A percentile compares a stretch with the other conserved stretches of the same genome.
These are phyloP conservation scores for Megatriorchis doriae DNA, from an alignment of 2,113 vertebrate species.

Conservation along the genomic window DNA sequence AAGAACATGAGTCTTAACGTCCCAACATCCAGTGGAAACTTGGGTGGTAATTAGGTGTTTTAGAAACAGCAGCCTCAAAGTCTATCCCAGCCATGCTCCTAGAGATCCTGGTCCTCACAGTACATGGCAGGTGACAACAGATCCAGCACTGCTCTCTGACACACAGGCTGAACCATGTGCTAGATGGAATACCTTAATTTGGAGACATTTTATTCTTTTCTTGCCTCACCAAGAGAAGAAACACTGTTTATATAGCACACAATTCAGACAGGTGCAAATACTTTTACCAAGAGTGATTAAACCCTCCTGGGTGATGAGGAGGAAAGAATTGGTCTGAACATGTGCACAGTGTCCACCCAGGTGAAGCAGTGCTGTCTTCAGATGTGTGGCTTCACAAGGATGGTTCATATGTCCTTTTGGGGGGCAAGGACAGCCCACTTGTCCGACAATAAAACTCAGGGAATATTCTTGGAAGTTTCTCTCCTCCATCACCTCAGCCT, in stretches of 20 bases:
- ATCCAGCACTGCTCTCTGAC: background rate
- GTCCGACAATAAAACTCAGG: background rate
- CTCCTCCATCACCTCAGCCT: background rate
- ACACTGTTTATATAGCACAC: background rate
- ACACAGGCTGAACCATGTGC: background rate
- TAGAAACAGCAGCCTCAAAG: background rate
- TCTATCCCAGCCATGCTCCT: background rate
- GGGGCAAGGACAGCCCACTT: background rate
- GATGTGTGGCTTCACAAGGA: background rate
- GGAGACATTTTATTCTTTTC: background rate
- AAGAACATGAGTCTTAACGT: background rate
- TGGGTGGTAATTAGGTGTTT: background rate
- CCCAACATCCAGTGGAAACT: background rate
- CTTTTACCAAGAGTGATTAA: background rate
- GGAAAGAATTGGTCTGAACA: background rate
- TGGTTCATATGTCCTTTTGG: background rate
- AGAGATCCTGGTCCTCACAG: background rate
- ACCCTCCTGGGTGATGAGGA: background rate
- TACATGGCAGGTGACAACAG: background rate
- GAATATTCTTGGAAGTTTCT: background rate
- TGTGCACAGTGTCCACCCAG: background rate
- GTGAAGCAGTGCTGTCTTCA: background rate
- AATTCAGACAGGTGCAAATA: background rate
- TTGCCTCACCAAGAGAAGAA: background rate
- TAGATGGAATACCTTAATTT: background rate